Conservation (phyloP, 2,113 vertebrate species). For the Phylloscopus trochiloides region DNA sequence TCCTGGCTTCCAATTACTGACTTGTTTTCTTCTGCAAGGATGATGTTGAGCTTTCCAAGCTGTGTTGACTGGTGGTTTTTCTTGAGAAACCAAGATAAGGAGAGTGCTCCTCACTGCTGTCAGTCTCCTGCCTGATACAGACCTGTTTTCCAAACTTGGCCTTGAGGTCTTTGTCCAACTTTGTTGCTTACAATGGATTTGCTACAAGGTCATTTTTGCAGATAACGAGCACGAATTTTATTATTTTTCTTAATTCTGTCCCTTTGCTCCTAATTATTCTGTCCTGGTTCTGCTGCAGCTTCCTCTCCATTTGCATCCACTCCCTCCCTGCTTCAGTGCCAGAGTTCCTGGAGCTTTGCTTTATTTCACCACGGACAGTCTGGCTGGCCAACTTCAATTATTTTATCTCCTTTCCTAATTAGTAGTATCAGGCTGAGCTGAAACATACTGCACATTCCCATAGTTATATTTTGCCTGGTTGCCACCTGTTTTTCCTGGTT, state of each 20-base stretch:
- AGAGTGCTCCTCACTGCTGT: background rate
- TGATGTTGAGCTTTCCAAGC: conserved; percentile 10
- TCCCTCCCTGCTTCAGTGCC: background rate
- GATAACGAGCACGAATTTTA: background rate
- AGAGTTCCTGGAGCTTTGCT: background rate
- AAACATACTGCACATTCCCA: background rate
- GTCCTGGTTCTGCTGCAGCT: background rate
- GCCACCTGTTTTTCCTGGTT: background rate
- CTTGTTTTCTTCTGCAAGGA: conserved; percentile 30
- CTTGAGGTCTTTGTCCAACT: background rate
- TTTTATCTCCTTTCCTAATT: background rate
- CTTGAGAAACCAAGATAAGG: conserved; percentile 49
- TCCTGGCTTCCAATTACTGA: conserved; percentile 7
- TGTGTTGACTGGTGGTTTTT: conserved; percentile 21
- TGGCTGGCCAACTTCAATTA: background rate
- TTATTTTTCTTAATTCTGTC: background rate
- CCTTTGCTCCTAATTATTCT: background rate
- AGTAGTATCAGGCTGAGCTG: background rate
- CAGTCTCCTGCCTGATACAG: background rate
- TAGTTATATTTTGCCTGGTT: accelerated
- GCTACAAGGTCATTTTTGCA: background rate
- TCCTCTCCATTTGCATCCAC: background rate
- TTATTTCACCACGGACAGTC: background rate
- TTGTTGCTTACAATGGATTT: background rate
- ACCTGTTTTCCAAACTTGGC: background rate